phyloP scores from a whole-genome alignment of 2,797 vertebrate species.

The Tamandua tetradactyla region DNA sequence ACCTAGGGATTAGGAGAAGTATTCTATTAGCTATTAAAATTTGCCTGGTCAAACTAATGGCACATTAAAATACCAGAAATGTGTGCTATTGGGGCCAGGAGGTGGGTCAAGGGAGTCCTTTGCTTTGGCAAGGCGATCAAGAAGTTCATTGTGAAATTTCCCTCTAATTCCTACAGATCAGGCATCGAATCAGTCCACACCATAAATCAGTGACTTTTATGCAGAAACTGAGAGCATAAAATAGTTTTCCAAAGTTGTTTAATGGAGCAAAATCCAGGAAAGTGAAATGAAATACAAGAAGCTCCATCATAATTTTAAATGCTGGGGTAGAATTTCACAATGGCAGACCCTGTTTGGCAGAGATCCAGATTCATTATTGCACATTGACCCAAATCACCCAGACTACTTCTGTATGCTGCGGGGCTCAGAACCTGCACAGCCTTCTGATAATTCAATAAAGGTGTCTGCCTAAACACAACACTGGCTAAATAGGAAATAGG shows the following conservation, averaged over 20 bases:
- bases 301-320: slow-evolving; percentile 12
- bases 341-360: slow-evolving; percentile 10
- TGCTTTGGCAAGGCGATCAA: not conserved
- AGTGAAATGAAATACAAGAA: not conserved
- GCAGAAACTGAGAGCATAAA: not conserved
- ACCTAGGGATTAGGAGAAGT: not conserved
- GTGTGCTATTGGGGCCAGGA: not conserved
- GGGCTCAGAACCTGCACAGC: slow-evolving; percentile 37
- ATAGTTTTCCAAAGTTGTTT: slow-evolving; percentile 5
- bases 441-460: slow-evolving; percentile 61
- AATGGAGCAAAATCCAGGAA: slow-evolving; percentile 47
- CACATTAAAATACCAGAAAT: slow-evolving; percentile 1
- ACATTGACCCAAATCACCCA: slow-evolving; percentile 23
- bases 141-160: slow-evolving; percentile 28
- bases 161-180: not conserved
- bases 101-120: not conserved
- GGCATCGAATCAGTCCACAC: slow-evolving; percentile 11
- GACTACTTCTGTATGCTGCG: slow-evolving; percentile 15
- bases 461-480: slow-evolving; percentile 13
- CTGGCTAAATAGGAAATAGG: not conserved
- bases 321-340: not conserved
- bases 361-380: slow-evolving; percentile 21
- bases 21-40: slow-evolving; percentile 52
- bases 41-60: not conserved
- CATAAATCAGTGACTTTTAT: not conserved